Evolutionary conservation across 1,140 invertebrate species (phyloP).

Genomic region (Brachionus rotundiformis): DNA sequence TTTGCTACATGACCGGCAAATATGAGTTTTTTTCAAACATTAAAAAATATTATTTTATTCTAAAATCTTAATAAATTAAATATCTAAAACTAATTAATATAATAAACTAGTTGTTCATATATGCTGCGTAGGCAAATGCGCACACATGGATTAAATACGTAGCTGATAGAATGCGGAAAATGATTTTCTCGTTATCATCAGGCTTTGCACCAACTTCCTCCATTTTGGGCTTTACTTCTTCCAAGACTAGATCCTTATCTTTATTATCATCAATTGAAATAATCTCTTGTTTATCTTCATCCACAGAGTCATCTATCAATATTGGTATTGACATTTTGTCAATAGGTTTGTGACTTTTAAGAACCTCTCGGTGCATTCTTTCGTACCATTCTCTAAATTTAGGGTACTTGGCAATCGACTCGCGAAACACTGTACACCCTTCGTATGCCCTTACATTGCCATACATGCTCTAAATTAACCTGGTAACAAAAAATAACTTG

Average conservation of each 20-base stretch:
- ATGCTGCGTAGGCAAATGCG: conserved; percentile 20
- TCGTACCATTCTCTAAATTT: conserved; percentile 40
- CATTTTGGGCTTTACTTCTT: not conserved
- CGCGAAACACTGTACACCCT: conserved; percentile 33
- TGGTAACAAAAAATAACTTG: too few species aligned
- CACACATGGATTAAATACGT: conserved; percentile 18
- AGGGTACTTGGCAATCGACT: conserved; percentile 38
- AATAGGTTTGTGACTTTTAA: not conserved
- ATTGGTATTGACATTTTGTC: not conserved
- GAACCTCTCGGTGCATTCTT: conserved; percentile 5
- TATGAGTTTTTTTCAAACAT: not conserved
- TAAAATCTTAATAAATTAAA: conserved; percentile 25
- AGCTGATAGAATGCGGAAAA: not conserved
- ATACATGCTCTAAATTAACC: conserved; percentile 48
- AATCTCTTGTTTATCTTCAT: not conserved
- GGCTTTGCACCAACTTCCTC: not conserved
- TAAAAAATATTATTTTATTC: conserved; percentile 2
- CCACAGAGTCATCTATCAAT: not conserved
- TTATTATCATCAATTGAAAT: not conserved
- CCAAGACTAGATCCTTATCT: not conserved
- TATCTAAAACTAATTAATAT: not conserved
- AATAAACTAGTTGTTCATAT: not conserved
- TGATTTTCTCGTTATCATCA: not conserved
- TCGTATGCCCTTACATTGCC: conserved; percentile 23
- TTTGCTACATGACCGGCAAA: not conserved